Conservation (phyloP, 2,797 vertebrate species). For the Sebastolobus altivelis region DNA sequence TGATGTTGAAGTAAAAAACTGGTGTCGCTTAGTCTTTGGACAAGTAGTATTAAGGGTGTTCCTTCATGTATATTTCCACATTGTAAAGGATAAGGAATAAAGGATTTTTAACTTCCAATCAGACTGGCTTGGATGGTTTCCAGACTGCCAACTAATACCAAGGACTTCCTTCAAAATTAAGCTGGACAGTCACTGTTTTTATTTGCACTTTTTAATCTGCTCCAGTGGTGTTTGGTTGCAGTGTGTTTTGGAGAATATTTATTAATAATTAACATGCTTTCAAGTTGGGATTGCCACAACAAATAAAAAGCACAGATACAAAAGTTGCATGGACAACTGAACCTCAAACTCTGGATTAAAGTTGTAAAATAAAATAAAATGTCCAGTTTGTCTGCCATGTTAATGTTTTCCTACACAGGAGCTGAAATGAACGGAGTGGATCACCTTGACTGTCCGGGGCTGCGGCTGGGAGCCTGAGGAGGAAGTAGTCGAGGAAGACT, state of each 20-base stretch:
- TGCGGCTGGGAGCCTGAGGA: conserved; percentile 88
- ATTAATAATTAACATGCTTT: background rate
- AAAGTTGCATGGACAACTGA: background rate
- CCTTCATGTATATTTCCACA: no score
- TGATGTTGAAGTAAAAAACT: no score
- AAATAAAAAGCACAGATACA: background rate
- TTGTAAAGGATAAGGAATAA: no score
- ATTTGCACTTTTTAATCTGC: background rate
- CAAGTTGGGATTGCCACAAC: background rate
- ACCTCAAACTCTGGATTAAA: background rate
- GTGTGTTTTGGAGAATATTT: background rate
- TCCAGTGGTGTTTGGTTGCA: background rate
- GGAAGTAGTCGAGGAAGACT: conserved; percentile 88
- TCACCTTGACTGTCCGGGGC: conserved; percentile 93
- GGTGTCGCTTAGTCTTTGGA: no score
- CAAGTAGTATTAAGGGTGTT: no score
- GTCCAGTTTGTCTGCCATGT: no score
- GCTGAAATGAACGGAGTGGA: background rate
- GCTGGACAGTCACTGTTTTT: no score
- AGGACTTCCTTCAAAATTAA: no score
- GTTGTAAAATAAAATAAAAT: background rate
- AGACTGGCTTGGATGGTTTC: no score
- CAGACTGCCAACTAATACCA: no score
- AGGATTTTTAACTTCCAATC: no score
- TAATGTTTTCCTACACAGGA: background rate